Evolutionary conservation across 1,140 invertebrate genomes (phyloP), one percentile per base, ranked within the genome.

Genomic region (Calliphora vicina): DNA sequence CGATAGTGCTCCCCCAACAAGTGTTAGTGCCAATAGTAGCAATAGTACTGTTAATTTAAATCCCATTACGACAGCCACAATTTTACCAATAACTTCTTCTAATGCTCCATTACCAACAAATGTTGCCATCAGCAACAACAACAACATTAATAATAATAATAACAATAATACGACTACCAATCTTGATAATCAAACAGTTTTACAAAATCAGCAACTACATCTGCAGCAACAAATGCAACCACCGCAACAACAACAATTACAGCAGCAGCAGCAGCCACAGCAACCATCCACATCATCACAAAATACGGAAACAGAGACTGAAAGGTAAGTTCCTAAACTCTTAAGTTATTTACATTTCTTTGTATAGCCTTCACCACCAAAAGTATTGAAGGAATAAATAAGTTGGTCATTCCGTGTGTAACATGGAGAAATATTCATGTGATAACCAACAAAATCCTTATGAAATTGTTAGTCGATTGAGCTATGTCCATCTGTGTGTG

Each of bases 1-100:
- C 20, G 74, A 78, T 78, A 78, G 42, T 45, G 74, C 74, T 78
- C 74, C 35, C 9, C 72, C 71, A 72, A 82, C 87, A 86, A 89
- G 87, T 87, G 88, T 87, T 87, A 89, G 87, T 89, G 88, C 88
- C 87, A 89, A 89, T 85, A 85, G 83, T 87, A 89, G 84, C 61
- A 67, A 67, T 67, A 67, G 61, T 67, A 67, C 61, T 67, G 61
- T 45, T 25, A 71, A 72, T 72, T 43, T 82, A 27, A 82, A 82
- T 73, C 42, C 83, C 35, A 78, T 80, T 67, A 73, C 50, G 50
- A 82, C 82, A 83, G 78, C 84, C 84, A 84, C 85, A 81, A 81
- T 84, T 61, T 84, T 84, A 80, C 27, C 81, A 50, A 78, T 57
- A 78, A 71, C 61, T n/a, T n/a, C 50, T n/a, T 57, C 50, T 23